Evolutionary conservation across 2,797 vertebrate species (phyloP).

Genomic region (Dendrocincla tyrannina): DNA sequence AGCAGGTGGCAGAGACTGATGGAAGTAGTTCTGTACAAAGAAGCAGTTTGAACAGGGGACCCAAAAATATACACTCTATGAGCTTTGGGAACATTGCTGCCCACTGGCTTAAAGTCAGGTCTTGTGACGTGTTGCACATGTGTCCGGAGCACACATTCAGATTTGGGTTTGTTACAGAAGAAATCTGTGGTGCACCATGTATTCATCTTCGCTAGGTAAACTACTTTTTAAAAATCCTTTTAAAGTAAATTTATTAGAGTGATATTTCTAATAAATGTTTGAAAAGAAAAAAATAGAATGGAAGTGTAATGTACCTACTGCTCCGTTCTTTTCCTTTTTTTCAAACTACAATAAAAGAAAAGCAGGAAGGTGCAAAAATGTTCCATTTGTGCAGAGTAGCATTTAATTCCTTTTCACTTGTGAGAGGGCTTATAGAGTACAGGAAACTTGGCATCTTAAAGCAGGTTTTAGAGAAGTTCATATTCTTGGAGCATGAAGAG

Average conservation of each 20-base stretch:
- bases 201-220: background rate
- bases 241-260: background rate
- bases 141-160: background rate
- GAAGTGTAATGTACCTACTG: background rate
- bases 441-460: background rate
- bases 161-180: rapidly evolving
- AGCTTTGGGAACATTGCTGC: background rate
- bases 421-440: background rate
- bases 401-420: background rate
- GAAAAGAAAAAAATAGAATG: background rate
- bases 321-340: background rate
- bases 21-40: background rate
- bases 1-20: background rate
- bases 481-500: background rate
- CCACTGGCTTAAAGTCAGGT: background rate
- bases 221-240: rapidly evolving
- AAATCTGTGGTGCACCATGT: rapidly evolving
- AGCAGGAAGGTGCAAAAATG: background rate
- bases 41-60: background rate
- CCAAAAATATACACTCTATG: background rate
- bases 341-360: background rate
- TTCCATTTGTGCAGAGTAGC: background rate
- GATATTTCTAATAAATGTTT: background rate
- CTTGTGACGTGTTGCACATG: background rate
- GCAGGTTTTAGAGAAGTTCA: background rate